These are phyloP conservation scores for Crepidodera aurea DNA, from an alignment of 2,888 invertebrate species.

Conservation along the genomic window DNA sequence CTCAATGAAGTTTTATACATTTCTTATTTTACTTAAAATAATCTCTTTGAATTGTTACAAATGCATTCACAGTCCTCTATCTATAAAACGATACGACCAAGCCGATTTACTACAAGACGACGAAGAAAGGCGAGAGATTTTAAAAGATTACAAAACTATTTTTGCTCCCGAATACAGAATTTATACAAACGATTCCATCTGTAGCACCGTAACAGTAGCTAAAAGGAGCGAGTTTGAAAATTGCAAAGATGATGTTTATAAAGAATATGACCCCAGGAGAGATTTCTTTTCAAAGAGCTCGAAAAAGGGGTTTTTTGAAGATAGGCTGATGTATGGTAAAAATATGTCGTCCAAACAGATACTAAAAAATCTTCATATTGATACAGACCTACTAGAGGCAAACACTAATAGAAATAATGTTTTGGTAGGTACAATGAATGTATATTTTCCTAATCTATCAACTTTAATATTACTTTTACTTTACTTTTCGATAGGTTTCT, in stretches of 20 bases:
- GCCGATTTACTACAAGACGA: constrained; percentile 47
- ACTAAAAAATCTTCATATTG: constrained; percentile 7
- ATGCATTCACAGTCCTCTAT: constrained; percentile 8
- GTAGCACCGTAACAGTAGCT: constrained; percentile 23
- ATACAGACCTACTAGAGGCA: background rate
- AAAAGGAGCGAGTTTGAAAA: background rate
- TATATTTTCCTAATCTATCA: too few relatives aligned
- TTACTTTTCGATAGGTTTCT: too few relatives aligned
- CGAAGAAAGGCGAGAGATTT: constrained; percentile 46
- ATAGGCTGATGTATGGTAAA: constrained; percentile 6
- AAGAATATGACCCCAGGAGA: constrained; percentile 23
- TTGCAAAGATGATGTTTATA: constrained; percentile 18
- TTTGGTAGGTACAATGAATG: background rate
- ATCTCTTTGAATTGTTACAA: constrained; percentile 4
- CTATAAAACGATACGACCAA: constrained; percentile 40
- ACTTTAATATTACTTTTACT: too few relatives aligned
- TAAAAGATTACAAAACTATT: constrained; percentile 48
- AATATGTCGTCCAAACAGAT: background rate
- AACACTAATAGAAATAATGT: background rate
- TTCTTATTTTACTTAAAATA: background rate
- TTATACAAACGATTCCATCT: constrained; percentile 32
- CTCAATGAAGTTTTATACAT: constrained; percentile 4
- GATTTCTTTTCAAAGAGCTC: constrained; percentile 23
- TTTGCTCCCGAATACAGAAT: constrained; percentile 45
- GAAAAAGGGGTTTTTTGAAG: constrained; percentile 12